phyloP scores from a whole-genome alignment of 2,797 vertebrate genomes.

The Varecia variegata region DNA sequence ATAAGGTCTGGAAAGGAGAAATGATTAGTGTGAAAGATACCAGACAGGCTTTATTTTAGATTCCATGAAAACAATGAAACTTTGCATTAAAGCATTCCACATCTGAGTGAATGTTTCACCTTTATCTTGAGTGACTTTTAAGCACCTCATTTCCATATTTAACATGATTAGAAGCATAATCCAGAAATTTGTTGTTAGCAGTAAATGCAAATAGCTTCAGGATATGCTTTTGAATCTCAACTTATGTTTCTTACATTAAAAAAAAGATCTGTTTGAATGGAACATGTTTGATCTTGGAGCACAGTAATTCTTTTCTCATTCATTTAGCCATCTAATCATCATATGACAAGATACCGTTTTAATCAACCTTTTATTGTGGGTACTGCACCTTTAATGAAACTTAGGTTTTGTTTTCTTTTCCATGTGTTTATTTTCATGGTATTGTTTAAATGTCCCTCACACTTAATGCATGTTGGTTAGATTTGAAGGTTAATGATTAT shows the following conservation, averaged over 20 bases:
- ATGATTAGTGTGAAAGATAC: not conserved
- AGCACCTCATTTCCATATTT: conserved; percentile 62
- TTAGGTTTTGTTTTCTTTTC: conserved; percentile 56
- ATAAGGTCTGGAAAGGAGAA: not conserved
- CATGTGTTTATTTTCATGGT: conserved; percentile 64
- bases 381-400: conserved; percentile 85
- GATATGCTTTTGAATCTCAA: conserved; percentile 34
- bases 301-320: conserved; percentile 65
- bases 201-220: conserved; percentile 24
- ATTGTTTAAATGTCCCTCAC: conserved; percentile 52
- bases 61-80: conserved; percentile 41
- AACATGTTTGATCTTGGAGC: conserved; percentile 55
- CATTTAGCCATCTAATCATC: conserved; percentile 82
- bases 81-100: conserved; percentile 57
- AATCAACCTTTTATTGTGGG: conserved; percentile 80
- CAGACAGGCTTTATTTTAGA: not conserved
- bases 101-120: conserved; percentile 66
- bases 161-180: conserved; percentile 41
- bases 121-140: conserved; percentile 57
- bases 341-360: conserved; percentile 58
- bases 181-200: conserved; percentile 26
- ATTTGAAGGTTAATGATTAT: conserved; percentile 31
- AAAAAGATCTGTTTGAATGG: conserved; percentile 51
- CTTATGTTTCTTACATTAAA: conserved; percentile 30
- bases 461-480: conserved; percentile 59